These are phyloP conservation scores for Hyposoter didymator DNA, from an alignment of 2,888 invertebrate genomes.

Conservation along the genomic window DNA sequence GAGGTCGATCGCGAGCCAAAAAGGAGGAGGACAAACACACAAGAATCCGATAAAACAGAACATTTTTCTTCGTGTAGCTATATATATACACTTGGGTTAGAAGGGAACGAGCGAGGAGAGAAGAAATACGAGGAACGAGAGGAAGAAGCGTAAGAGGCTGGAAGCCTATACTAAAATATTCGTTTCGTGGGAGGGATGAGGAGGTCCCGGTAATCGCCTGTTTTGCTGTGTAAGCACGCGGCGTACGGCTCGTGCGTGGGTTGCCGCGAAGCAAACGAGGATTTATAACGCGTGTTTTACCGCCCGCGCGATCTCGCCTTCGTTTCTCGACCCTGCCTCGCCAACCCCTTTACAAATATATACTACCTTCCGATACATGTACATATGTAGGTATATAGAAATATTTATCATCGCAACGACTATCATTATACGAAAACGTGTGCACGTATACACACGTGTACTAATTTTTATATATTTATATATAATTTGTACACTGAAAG, in stretches of 20 bases:
- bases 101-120: not conserved
- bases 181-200: conserved; percentile 53
- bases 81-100: not conserved
- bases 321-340: conserved; percentile 33
- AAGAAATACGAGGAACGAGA: conserved; percentile 10
- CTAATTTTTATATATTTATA: not conserved
- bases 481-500: not conserved
- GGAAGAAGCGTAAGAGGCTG: conserved; percentile 21
- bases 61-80: not conserved
- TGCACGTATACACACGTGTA: not conserved
- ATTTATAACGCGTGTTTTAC: conserved; percentile 68
- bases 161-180: conserved; percentile 37
- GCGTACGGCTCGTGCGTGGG: conserved; percentile 60
- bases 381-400: not conserved
- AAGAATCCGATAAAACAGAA: conserved; percentile 2
- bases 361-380: not conserved
- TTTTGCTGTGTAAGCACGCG: conserved; percentile 66
- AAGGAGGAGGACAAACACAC: not conserved
- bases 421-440: conserved; percentile 1
- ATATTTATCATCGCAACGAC: conserved; percentile 18
- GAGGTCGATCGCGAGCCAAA: not conserved
- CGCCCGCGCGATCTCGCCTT: conserved; percentile 56
- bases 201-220: conserved; percentile 63
- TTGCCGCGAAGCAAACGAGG: conserved; percentile 64
- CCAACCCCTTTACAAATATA: not conserved